phyloP scores from a whole-genome alignment of 2,113 vertebrate species.

The Pteropus alecto region DNA sequence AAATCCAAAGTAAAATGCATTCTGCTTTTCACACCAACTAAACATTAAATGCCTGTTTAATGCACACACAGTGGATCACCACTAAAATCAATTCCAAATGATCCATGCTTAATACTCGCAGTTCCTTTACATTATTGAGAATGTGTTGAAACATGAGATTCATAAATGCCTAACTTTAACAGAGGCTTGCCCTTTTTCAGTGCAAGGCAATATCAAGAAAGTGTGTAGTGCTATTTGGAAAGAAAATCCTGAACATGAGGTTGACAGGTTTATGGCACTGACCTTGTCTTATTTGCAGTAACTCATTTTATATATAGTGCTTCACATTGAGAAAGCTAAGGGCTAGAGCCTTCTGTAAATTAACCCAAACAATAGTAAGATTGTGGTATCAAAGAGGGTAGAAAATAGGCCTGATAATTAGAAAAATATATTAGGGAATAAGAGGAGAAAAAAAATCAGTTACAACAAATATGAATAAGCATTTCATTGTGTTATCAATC shows the following conservation, averaged over 20 bases:
- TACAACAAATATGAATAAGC: conserved; percentile 73
- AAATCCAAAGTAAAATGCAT: neutral
- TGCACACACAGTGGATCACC: neutral
- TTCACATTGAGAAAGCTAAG: conserved; percentile 74
- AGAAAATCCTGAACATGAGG: conserved; percentile 78
- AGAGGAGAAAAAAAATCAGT: conserved; percentile 44
- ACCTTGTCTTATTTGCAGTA: conserved; percentile 86
- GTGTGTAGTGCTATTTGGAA: conserved; percentile 77
- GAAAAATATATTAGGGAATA: conserved; percentile 82
- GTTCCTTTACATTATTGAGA: conserved; percentile 18
- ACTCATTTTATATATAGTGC: conserved; percentile 83
- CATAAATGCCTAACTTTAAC: conserved; percentile 71
- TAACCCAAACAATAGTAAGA: conserved; percentile 72
- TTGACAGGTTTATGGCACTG: conserved; percentile 82
- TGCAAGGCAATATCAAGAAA: conserved; percentile 76
- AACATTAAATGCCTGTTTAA: conserved; percentile 14
- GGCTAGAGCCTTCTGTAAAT: conserved; percentile 79
- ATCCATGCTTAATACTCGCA: neutral
- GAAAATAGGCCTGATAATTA: conserved; percentile 83
- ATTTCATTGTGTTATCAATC: conserved; percentile 68
- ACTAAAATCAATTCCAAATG: conserved; percentile 29
- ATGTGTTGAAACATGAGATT: conserved; percentile 26
- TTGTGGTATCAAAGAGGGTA: conserved; percentile 64
- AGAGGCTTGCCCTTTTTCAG: conserved; percentile 69
- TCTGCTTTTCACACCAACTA: neutral